Conservation (phyloP, 2,113 vertebrate genomes). For the Burhinus bistriatus region DNA sequence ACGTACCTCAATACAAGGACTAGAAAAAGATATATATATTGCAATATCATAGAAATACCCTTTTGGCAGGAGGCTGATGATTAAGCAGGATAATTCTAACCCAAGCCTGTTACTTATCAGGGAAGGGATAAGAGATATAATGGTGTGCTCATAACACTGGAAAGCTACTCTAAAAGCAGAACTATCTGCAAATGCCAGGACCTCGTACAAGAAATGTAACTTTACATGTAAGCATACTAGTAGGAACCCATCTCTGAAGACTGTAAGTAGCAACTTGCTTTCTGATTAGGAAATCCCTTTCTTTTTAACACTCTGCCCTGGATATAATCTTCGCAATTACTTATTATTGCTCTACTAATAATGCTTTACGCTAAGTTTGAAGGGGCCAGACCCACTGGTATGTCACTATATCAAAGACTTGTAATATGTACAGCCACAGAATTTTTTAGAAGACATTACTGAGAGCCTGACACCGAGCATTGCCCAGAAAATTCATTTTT, state of each 20-base stretch:
- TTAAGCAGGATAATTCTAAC: not conserved
- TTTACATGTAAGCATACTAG: not conserved
- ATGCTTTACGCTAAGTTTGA: not conserved
- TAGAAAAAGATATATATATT: not conserved
- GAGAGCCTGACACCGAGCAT: not conserved
- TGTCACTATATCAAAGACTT: not conserved
- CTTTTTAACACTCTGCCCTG: not conserved
- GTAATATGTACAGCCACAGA: not conserved
- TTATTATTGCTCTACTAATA: not conserved
- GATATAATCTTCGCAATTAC: not conserved
- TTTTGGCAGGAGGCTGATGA: not conserved
- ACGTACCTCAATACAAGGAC: not conserved
- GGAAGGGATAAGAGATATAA: not conserved
- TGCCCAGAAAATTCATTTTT: not conserved
- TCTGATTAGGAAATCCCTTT: not conserved
- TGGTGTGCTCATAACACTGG: not conserved
- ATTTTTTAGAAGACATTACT: not conserved
- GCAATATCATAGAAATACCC: not conserved
- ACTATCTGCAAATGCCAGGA: not conserved
- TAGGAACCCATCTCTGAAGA: not conserved
- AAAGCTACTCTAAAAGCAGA: not conserved
- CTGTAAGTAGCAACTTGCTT: not conserved
- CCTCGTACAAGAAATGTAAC: not conserved
- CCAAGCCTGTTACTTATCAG: not conserved
- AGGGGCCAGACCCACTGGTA: not conserved